phyloP scores from a whole-genome alignment of 2,888 invertebrate species.

The Macaria notata region DNA sequence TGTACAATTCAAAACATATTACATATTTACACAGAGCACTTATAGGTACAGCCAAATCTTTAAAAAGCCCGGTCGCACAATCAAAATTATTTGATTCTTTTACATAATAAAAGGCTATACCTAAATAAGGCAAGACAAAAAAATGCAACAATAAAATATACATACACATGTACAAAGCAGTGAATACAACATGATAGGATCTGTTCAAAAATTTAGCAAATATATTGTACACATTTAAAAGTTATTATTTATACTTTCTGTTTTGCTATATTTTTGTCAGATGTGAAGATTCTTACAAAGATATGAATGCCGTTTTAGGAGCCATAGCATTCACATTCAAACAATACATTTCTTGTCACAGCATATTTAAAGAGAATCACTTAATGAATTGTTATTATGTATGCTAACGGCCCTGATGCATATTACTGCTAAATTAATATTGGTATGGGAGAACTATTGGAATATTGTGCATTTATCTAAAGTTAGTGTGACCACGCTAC shows the following conservation, averaged over 20 bases:
- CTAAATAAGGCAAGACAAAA: constrained; percentile 1
- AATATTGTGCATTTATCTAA: too few relatives aligned
- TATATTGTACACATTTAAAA: neutral
- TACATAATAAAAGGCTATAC: constrained; percentile 1
- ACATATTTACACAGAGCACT: constrained; percentile 14
- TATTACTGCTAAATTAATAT: too few relatives aligned
- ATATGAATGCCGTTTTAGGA: too few relatives aligned
- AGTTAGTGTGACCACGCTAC: neutral
- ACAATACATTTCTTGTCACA: too few relatives aligned
- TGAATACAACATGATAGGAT: neutral
- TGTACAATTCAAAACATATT: constrained; percentile 5
- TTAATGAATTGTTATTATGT: too few relatives aligned
- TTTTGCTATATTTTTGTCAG: neutral
- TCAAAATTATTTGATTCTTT: too few relatives aligned
- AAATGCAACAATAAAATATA: constrained; percentile 3
- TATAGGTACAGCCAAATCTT: neutral
- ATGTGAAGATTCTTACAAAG: too few relatives aligned
- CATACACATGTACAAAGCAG: constrained; percentile 5
- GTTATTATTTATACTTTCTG: neutral
- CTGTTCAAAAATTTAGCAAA: constrained; percentile 1
- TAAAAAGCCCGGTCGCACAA: too few relatives aligned
- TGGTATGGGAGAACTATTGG: too few relatives aligned
- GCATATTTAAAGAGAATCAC: too few relatives aligned
- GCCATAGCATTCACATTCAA: too few relatives aligned
- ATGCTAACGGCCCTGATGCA: too few relatives aligned